These are phyloP conservation scores for Eristalis tenax DNA, from an alignment of 2,888 invertebrate species.

Conservation along the genomic window DNA sequence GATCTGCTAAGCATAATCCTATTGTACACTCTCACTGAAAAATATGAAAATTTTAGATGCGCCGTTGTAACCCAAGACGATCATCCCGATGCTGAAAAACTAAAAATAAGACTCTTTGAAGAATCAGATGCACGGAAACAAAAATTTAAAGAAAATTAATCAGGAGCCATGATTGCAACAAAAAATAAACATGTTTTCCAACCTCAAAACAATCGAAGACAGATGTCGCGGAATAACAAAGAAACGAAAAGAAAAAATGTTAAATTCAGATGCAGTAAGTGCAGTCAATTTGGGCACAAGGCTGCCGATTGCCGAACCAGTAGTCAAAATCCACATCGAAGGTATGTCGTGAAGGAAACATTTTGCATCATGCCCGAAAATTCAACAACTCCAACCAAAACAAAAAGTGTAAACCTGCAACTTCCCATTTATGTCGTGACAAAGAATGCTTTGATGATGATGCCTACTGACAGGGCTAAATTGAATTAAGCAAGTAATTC, in stretches of 20 bases:
- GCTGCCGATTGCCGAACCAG: constrained; percentile 11
- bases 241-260: constrained; percentile 12
- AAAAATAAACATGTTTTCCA: neutral
- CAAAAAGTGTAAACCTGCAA: neutral
- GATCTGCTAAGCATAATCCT: constrained; percentile 43
- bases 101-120: constrained; percentile 31
- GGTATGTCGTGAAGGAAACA: neutral
- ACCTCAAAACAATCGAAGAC: neutral
- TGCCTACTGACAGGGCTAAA: neutral
- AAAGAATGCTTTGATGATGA: neutral
- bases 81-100: too few relatives aligned
- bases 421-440: constrained; percentile 6
- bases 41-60: too few relatives aligned
- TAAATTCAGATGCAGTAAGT: constrained; percentile 11
- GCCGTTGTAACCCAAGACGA: too few relatives aligned
- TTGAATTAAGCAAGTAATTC: constrained; percentile 11
- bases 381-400: neutral
- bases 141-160: constrained; percentile 7
- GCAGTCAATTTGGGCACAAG: constrained; percentile 2
- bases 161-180: neutral
- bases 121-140: constrained; percentile 18
- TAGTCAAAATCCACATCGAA: neutral
- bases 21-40: too few relatives aligned
- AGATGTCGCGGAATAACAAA: neutral
- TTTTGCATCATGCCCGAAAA: neutral